Evolutionary conservation across 1,140 invertebrate genomes (phyloP), one percentile per base, ranked within the genome.

Genomic region (Drosophila varians): DNA sequence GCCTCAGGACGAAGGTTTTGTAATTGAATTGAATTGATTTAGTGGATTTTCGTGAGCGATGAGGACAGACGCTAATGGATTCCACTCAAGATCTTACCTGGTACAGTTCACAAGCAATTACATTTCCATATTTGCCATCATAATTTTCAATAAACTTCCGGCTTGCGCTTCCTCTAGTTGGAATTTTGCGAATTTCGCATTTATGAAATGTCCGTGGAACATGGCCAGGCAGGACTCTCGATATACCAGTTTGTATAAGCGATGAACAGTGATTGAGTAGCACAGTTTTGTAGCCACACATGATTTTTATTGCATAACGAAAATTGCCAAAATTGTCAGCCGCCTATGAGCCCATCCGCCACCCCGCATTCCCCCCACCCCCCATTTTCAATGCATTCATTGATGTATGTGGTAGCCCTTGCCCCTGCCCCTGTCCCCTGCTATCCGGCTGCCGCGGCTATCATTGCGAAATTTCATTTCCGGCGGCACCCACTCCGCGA

Each of bases 11-110:
- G 7, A n/a, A 16, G 14, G 51, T 57, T 79, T 86, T 82, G 54
- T 87, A 87, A 87, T 86, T 86, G 68, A 86, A 87, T 87, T 77
- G 82, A 74, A 82, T 86, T 86, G 83, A 77, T 82, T 87, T 87
- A 82, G 83, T 71, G 82, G 60, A 61, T 64, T 82, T 73, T 53
- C 34, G 36, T 62, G 53, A 31, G 56, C 31, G 28, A 43, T 25
- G 16, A 21, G n/a, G 53, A 42, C 49, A 76, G 62, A 62, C 77
- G 77, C 48, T 64, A 78, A 71, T 83, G 64, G 66, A 84, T 84
- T 84, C 65, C 46, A 49, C 55, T 42, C 64, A 49, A 9, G 36
- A 14, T 12, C 31, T 38, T 65, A 45, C 57, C 58, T 49, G 73
- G 42, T 60, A 43, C 48, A 73, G 16, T 73, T 56, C 55, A 76